phyloP scores from a whole-genome alignment of 2,888 invertebrate genomes.

The Conchocele bisecta region DNA sequence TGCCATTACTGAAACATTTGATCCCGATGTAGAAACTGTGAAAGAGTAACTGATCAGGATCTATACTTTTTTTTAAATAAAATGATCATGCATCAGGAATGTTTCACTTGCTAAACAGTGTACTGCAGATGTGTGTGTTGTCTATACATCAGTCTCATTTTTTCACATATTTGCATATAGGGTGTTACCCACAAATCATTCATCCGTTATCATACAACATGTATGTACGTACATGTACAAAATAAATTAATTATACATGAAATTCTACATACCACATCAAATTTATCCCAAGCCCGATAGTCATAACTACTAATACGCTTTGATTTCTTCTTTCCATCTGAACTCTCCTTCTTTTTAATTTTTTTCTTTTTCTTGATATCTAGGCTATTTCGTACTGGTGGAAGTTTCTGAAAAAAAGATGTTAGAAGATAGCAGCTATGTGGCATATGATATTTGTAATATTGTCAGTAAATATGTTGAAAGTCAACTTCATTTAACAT shows the following conservation, averaged over 20 bases:
- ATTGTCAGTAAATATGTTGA: neutral
- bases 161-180: no score
- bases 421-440: neutral
- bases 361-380: slow-evolving; percentile 78
- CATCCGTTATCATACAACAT: neutral
- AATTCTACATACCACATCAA: slow-evolving; percentile 87
- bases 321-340: slow-evolving; percentile 83
- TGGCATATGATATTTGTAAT: neutral
- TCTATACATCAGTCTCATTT: no score
- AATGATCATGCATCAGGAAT: no score
- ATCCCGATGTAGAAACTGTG: no score
- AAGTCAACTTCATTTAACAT: no score
- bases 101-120: no score
- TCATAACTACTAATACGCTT: slow-evolving; percentile 86
- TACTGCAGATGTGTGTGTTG: no score
- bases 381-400: slow-evolving; percentile 80
- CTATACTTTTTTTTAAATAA: no score
- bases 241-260: neutral
- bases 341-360: slow-evolving; percentile 85
- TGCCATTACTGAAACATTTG: no score
- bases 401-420: slow-evolving; percentile 65
- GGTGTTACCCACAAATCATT: no score
- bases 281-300: slow-evolving; percentile 90
- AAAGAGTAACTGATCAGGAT: no score
- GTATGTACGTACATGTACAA: neutral